Percentiles rank a stretch among this genome's conserved stretches.
These are phyloP conservation scores for Pangasianodon gigas DNA, from an alignment of 2,113 vertebrate species.

Conservation along the genomic window DNA sequence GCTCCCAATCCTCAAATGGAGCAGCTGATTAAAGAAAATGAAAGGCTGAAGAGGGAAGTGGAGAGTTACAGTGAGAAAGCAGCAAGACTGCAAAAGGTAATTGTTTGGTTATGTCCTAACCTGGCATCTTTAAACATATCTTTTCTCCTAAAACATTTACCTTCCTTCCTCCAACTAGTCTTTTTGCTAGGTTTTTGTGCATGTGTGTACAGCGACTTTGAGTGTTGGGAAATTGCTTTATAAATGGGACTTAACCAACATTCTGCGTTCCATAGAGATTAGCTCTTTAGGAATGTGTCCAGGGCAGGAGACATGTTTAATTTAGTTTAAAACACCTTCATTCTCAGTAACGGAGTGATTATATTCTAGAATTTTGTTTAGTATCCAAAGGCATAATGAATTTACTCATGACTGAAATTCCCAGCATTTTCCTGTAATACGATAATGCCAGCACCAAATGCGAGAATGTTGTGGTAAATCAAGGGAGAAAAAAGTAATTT, in stretches of 20 bases:
- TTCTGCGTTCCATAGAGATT: constrained; percentile 52
- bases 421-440: constrained; percentile 29
- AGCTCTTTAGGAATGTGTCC: constrained; percentile 41
- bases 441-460: constrained; percentile 40
- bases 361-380: constrained; percentile 17
- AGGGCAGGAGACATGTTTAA: constrained; percentile 22
- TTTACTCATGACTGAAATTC: constrained; percentile 19
- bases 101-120: not conserved
- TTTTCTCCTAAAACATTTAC: not conserved
- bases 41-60: constrained; percentile 83
- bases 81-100: constrained; percentile 87
- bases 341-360: constrained; percentile 26
- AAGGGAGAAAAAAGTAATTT: not conserved
- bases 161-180: not conserved
- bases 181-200: not conserved
- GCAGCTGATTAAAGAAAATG: constrained; percentile 81
- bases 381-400: not conserved
- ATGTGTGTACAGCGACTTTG: not conserved
- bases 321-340: constrained; percentile 14
- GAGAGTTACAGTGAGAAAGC: constrained; percentile 82
- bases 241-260: constrained; percentile 29
- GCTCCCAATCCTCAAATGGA: constrained; percentile 77
- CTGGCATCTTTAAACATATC: not conserved
- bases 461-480: constrained; percentile 30
- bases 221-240: not conserved